These are phyloP conservation scores for Megalurothrips usitatus DNA, from an alignment of 2,888 invertebrate genomes.

Conservation along the genomic window DNA sequence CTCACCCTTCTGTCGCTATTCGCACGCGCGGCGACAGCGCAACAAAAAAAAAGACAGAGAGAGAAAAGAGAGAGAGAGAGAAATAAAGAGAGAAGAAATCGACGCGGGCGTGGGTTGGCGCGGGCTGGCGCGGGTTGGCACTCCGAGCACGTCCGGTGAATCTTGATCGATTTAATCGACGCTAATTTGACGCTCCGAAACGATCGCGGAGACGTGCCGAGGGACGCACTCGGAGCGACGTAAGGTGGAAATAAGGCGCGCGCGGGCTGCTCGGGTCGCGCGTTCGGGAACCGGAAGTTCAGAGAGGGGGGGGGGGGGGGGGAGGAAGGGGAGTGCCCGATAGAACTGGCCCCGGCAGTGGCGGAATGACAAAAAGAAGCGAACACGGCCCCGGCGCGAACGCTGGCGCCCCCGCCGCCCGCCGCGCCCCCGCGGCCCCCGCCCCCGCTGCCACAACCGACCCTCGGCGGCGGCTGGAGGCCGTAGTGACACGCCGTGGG, in stretches of 20 bases:
- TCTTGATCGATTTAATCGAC: background rate
- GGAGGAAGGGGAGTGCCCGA: background rate
- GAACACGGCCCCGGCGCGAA: background rate
- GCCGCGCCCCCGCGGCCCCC: too few species aligned
- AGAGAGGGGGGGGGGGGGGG: background rate
- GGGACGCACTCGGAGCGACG: background rate
- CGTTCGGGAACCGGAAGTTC: too few species aligned
- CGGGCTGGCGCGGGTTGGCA: background rate
- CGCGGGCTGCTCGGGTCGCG: too few species aligned
- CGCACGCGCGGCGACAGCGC: too few species aligned
- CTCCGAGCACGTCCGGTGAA: background rate
- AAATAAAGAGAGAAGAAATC: too few species aligned
- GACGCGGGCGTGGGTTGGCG: too few species aligned
- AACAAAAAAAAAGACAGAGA: too few species aligned
- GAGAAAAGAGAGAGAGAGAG: too few species aligned
- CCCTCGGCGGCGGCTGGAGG: background rate
- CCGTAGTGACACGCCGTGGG: background rate
- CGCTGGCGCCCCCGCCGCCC: too few species aligned
- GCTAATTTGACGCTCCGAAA: background rate
- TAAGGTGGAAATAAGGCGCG: background rate
- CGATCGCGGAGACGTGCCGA: background rate
- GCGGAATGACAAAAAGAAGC: constrained; percentile 21
- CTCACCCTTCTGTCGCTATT: background rate
- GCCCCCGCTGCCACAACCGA: background rate
- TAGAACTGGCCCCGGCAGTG: background rate